A percentile compares a stretch with the other conserved stretches of the same genome.
These are phyloP conservation scores for Phrynocephalus vlangalii DNA, from an alignment of 2,797 vertebrate genomes.

Conservation along the genomic window DNA sequence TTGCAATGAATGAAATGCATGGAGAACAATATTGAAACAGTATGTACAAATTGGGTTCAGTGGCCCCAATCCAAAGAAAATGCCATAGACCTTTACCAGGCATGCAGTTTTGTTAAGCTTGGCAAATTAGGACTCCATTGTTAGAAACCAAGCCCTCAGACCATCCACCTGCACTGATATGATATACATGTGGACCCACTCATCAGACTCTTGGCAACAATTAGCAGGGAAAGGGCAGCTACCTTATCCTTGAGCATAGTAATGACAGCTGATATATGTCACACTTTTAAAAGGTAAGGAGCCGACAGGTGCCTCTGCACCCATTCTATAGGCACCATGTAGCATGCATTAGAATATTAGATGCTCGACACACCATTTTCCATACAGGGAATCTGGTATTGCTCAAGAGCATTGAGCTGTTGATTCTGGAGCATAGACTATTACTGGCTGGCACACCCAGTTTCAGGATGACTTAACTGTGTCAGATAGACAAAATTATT, in stretches of 20 bases:
- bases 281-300: not conserved
- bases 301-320: slow-evolving; percentile 8
- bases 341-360: slow-evolving; percentile 56
- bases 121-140: not conserved
- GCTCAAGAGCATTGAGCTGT: slow-evolving; percentile 70
- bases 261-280: not conserved
- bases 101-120: not conserved
- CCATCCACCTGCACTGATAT: not conserved
- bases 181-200: not conserved
- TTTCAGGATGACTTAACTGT: slow-evolving; percentile 75
- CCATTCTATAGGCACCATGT: slow-evolving; percentile 46
- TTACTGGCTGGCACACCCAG: slow-evolving; percentile 70
- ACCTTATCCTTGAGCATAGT: not conserved
- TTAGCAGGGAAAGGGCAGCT: not conserved
- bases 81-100: not conserved
- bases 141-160: fast-evolving
- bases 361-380: slow-evolving; percentile 59
- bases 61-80: not conserved
- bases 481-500: slow-evolving; percentile 80
- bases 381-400: slow-evolving; percentile 60
- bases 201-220: not conserved
- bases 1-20: too few relatives aligned
- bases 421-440: slow-evolving; percentile 75
- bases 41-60: too few relatives aligned
- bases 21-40: too few relatives aligned